Conservation (phyloP, 2,113 vertebrate species). For the Ophiodon elongatus region DNA sequence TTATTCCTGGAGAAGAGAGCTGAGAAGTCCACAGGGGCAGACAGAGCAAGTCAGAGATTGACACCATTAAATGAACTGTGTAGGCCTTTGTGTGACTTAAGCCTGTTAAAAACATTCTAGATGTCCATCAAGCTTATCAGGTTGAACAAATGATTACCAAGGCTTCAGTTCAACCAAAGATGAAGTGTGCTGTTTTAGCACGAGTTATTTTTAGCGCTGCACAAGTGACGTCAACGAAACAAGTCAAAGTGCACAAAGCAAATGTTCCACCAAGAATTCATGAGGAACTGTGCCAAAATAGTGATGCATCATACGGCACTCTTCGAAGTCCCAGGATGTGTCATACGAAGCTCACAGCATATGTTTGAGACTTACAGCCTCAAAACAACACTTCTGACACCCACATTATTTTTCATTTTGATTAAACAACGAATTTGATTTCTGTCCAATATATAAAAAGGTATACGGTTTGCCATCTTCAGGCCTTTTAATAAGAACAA, state of each 20-base stretch:
- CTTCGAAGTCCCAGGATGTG: constrained; percentile 20
- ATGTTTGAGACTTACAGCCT: background rate
- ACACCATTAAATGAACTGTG: constrained; percentile 49
- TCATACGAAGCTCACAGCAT: background rate
- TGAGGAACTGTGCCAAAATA: constrained; percentile 17
- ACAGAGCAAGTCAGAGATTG: constrained; percentile 44
- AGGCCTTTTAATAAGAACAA: background rate
- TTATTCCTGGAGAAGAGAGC: constrained; percentile 42
- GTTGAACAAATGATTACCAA: constrained; percentile 13
- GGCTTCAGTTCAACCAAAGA: background rate
- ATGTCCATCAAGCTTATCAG: constrained; percentile 6
- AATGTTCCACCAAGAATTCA: constrained; percentile 49
- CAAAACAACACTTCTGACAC: background rate
- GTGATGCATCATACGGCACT: constrained; percentile 37
- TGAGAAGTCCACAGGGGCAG: constrained; percentile 21
- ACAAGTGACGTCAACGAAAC: constrained; percentile 31
- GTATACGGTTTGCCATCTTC: background rate
- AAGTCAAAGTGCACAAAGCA: constrained; percentile 44
- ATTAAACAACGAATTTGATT: background rate
- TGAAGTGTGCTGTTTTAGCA: background rate
- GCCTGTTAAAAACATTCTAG: background rate
- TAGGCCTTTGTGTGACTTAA: constrained; percentile 17
- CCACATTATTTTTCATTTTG: background rate
- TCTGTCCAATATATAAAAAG: background rate
- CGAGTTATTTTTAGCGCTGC: constrained; percentile 46